Evolutionary conservation across 2,113 vertebrate species (phyloP), one percentile per base, ranked within the genome.

Genomic region (Pomatorhinus ruficollis): DNA sequence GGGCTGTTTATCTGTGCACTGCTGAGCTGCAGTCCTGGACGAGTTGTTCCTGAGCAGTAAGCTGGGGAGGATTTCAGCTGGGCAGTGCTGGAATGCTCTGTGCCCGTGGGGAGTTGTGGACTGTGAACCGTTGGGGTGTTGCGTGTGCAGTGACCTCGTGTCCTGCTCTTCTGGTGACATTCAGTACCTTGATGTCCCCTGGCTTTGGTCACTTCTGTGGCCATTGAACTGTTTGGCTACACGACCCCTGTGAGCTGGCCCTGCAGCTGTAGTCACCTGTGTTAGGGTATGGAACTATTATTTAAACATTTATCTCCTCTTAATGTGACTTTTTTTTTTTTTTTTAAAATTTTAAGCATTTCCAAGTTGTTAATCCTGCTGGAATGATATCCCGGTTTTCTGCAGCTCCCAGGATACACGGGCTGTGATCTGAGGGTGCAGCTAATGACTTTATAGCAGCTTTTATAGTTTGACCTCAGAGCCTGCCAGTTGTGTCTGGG

Each of bases 181-280:
- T 23, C 8, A 16, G 57, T 8, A 2, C 54, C 8, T 2, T 11
- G 57, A 18, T 49, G 64, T 85, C 50, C 74, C 60, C 45, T 47
- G 83, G 68, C 82, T 66, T 11, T 0, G 0, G 23, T 25, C 71
- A 0, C 27, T 15, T 47, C 45, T 2, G 3, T 3, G 45, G 31
- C 66, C 59, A 6, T 6, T 7, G 56, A 37, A 37, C 28, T 1
- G 9, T 47, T 33, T 20, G 80, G 42, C 56, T 23, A 0, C 44
- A 2, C 5, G 11, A 0, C 33, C 30, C 33, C 35, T 2, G 4
- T 5, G 16, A 59, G 21, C 76, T 39, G 65, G 5, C 24, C 82
- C 33, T 22, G 27, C 15, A 33, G 72, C 80, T 49, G 5, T 5
- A 0, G 19, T 68, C 40, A 42, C 71, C 87, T 19, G 6, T 16